Evolutionary conservation across 2,888 invertebrate genomes (phyloP).

Genomic region (Zygaena filipendulae): DNA sequence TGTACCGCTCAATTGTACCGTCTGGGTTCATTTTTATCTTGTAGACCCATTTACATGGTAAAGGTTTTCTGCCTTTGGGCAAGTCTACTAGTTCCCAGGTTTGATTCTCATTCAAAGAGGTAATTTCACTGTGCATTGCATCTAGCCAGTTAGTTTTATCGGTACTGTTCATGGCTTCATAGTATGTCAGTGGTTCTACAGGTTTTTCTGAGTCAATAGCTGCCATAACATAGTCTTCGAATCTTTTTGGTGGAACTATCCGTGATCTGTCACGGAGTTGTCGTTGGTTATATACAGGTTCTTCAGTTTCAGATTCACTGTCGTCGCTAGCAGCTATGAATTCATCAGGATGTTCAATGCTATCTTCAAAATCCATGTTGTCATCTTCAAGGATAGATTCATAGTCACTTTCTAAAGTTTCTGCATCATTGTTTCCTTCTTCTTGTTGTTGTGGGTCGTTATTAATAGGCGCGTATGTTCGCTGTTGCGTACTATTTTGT

Average conservation of each 20-base stretch:
- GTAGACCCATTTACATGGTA: neutral
- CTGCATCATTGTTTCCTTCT: too few species aligned
- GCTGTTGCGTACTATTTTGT: too few species aligned
- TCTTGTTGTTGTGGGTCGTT: too few species aligned
- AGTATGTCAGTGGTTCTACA: neutral
- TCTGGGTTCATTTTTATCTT: neutral
- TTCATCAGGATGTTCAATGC: neutral
- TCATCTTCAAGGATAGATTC: too few species aligned
- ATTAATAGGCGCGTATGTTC: too few species aligned
- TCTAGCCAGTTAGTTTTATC: neutral
- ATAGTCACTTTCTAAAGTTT: too few species aligned
- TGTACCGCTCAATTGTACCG: neutral
- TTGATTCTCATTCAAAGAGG: neutral
- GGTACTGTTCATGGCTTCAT: neutral
- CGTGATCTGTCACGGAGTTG: neutral
- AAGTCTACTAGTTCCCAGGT: neutral
- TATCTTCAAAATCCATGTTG: too few species aligned
- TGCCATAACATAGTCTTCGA: neutral
- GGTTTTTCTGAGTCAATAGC: neutral
- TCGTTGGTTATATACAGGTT: too few species aligned
- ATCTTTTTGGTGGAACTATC: neutral
- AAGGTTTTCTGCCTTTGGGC: neutral
- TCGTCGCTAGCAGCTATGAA: neutral
- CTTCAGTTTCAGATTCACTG: neutral
- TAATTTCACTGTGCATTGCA: neutral